Conservation (phyloP, 2,888 invertebrate genomes). For the Mythimna albipuncta region DNA sequence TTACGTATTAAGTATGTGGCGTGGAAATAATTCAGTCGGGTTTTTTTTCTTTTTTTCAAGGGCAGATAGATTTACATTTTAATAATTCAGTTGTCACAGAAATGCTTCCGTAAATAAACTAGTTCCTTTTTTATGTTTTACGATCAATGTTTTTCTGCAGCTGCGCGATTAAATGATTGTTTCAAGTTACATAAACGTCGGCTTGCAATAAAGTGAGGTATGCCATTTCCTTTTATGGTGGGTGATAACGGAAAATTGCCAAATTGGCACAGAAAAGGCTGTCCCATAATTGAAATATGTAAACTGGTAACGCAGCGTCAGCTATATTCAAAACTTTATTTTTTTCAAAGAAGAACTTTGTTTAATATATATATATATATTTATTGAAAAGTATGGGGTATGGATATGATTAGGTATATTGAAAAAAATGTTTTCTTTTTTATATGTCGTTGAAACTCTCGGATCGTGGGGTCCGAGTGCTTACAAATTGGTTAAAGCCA, state of each 20-base stretch:
- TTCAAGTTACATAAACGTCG: too few species aligned
- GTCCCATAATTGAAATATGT: slow-evolving; percentile 1
- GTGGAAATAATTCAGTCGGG: background rate
- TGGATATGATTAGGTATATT: too few species aligned
- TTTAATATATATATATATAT: too few species aligned
- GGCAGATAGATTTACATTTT: background rate
- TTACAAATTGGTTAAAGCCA: too few species aligned
- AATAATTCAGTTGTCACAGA: slow-evolving; percentile 14
- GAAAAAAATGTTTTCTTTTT: too few species aligned
- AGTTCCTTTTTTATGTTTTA: background rate
- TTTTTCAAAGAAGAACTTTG: background rate
- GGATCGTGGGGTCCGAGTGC: too few species aligned
- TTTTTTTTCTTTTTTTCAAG: background rate
- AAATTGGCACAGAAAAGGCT: slow-evolving; percentile 15
- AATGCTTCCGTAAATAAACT: slow-evolving; percentile 27
- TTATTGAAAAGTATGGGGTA: too few species aligned
- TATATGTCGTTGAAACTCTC: too few species aligned
- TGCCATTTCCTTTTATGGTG: slow-evolving; percentile 9
- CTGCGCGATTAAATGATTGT: background rate
- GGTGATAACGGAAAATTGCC: slow-evolving; percentile 26
- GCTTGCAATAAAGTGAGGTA: slow-evolving; percentile 4
- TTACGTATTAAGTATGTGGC: too few species aligned
- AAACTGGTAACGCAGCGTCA: background rate
- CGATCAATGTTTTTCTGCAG: background rate
- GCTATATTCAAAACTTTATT: background rate